Evolutionary conservation across 1,140 invertebrate genomes (phyloP), one percentile per base, ranked within the genome.

Genomic region (Drosophila pruinosa): DNA sequence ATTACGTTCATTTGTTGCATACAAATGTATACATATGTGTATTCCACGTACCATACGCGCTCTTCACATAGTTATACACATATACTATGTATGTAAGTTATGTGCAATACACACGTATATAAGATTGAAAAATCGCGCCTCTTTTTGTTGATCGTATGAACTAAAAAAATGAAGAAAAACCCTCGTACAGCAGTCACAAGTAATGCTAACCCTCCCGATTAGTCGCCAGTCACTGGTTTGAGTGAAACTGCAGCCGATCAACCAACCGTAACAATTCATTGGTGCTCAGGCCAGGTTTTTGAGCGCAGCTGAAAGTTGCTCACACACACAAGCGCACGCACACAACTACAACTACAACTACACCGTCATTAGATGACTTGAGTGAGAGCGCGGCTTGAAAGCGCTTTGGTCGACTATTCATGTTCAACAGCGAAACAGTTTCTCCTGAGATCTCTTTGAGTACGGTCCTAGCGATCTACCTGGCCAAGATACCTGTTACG

Each of bases 401-500:
- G 15, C 22, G 73, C 63, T 82, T 82, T 74, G 74, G 75, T 48
- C 74, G 70, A 69, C 67, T 59, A 75, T 78, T 78, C 48, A 59
- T 41, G 59, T 78, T 74, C 59, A 69, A 78, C 61, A 58, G 31
- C 22, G n/a, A 78, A 75, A 86, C 83, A 89, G 85, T 89, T 89
- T 85, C 59, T 77, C 58, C 73, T 72, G 81, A 89, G 86, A 89
- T 80, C 86, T 86, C 79, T 86, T 71, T 78, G 68, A 70, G 77
- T 77, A 67, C 86, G 81, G 80, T 89, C 69, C 61, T 81, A 50
- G 48, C 56, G 64, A 73, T 70, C 64, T 73, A 77, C 69, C 69
- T 86, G 64, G 62, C 63, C 39, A 58, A 34, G 71, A 34, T 34
- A 41, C 39, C 58, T 57, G 48, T 26, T 45, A 12, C 43, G 19